Base-by-base conservation (phyloP, 2,888 invertebrate genomes). In the Hipparchia sbordonii region DNA sequence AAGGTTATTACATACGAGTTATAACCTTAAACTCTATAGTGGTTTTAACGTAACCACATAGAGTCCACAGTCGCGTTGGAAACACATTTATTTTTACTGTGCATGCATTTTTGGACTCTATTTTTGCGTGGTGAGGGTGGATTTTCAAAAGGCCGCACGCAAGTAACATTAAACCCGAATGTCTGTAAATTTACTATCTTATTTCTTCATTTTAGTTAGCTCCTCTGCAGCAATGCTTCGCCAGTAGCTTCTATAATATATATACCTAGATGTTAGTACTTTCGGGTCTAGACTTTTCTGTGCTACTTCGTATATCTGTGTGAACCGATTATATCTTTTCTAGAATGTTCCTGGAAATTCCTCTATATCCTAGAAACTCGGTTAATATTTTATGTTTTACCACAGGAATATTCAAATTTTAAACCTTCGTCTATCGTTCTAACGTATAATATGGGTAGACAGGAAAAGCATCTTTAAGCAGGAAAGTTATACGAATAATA, bases 141-240 rank as follows among this genome's bases (percentile, higher is more conserved):
- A 81, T 75, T 84, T 86, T 89, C 46, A 78, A 70, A 72, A 70
- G 72, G 62, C 72, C 56, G 52, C 72, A 72, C 80, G 81, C 65
- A 81, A 84, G 88, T 87, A 89, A 88, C 89, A 89, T 90, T 90
- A 91, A 90, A 87, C 84, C 84, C 81, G 86, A 89, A 91, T 87
- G 90, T 91, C 92, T 90, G 91, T 88, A 91, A 91, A 92, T 89
- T 90, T 87, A 87, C 87, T 82, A 87, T 92, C 87, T 89, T 90
- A 90, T 89, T 91, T 90, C 90, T 91, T 91, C 88, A 90, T 91
- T 92, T 91, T 91, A 90, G 90, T 90, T 89, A 89, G 89, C 85
- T 87, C 84, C 85, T 89, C 89, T 83, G 90, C 91, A 91, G 90
- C 91, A 91, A 84, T 87, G 92, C 91, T 89, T 90, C 82, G 87